Conservation (phyloP, 1,140 invertebrate genomes). For the Panagrolaimus sp. region DNA sequence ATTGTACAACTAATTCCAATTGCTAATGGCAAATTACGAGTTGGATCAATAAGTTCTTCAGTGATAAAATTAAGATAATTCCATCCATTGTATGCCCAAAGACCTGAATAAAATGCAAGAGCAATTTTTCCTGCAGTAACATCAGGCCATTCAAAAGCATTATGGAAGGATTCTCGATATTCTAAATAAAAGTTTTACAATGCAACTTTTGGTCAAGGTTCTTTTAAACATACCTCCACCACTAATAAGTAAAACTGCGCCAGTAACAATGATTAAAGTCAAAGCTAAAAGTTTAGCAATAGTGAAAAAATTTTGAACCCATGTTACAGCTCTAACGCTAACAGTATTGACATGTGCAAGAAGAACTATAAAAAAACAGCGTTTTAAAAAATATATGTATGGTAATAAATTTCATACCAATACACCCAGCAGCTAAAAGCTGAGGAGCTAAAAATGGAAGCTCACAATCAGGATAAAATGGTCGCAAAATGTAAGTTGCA, state of each 20-base stretch:
- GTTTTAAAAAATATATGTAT: neutral
- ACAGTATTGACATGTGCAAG: slow-evolving; percentile 93
- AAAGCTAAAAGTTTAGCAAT: slow-evolving; percentile 67
- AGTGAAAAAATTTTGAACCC: slow-evolving; percentile 92
- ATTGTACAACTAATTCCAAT: slow-evolving; percentile 88
- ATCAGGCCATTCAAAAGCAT: slow-evolving; percentile 69
- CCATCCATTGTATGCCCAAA: slow-evolving; percentile 99
- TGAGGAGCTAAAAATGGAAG: slow-evolving; percentile 71
- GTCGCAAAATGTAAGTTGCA: slow-evolving; percentile 82
- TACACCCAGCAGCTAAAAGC: slow-evolving; percentile 79
- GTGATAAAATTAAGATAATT: slow-evolving; percentile 72
- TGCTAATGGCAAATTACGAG: slow-evolving; percentile 87
- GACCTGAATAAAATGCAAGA: slow-evolving; percentile 92
- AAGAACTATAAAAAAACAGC: slow-evolving; percentile 62
- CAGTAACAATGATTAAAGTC: slow-evolving; percentile 52
- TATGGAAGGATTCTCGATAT: slow-evolving; percentile 74
- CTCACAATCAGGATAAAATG: slow-evolving; percentile 78
- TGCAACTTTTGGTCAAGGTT: neutral
- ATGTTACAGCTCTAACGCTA: slow-evolving; percentile 89
- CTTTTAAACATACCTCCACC: slow-evolving; percentile 65
- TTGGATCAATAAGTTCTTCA: slow-evolving; percentile 82
- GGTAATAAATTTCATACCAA: slow-evolving; percentile 62
- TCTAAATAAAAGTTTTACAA: slow-evolving; percentile 29
- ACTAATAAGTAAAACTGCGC: slow-evolving; percentile 36
- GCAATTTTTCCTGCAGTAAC: slow-evolving; percentile 76